Conservation (phyloP, 2,888 invertebrate genomes). For the Linyphia triangularis region DNA sequence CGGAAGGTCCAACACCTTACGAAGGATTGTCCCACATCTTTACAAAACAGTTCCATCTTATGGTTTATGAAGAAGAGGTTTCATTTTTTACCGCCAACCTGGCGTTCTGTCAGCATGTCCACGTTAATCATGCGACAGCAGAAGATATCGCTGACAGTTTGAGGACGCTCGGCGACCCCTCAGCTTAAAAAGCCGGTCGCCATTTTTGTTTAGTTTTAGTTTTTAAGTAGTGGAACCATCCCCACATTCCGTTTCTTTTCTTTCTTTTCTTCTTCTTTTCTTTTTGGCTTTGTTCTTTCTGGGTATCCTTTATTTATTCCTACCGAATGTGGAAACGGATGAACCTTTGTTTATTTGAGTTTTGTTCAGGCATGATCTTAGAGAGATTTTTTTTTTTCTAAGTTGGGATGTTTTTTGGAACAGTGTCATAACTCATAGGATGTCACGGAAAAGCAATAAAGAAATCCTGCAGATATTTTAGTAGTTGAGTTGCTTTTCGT, state of each 20-base stretch:
- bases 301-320: constrained; percentile 2
- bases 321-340: background rate
- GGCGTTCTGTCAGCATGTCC: constrained; percentile 42
- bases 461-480: background rate
- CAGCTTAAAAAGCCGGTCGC: constrained; percentile 5
- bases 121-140: constrained; percentile 59
- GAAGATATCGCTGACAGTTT: constrained; percentile 62
- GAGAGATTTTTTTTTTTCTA: background rate
- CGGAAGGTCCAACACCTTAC: constrained; percentile 49
- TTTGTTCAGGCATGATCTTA: background rate
- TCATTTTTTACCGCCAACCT: constrained; percentile 48
- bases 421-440: background rate
- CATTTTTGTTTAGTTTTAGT: background rate
- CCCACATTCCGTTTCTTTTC: background rate
- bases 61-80: constrained; percentile 10
- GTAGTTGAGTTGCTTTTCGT: background rate
- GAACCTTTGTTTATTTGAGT: background rate
- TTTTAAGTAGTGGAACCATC: background rate
- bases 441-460: background rate
- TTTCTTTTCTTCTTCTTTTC: background rate
- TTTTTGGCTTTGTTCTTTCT: background rate
- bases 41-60: constrained; percentile 17
- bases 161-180: constrained; percentile 55
- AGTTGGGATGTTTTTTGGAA: no score
- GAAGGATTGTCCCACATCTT: constrained; percentile 18